These are phyloP conservation scores for Alentia gelatinosa DNA, from an alignment of 2,888 invertebrate genomes.

Conservation along the genomic window DNA sequence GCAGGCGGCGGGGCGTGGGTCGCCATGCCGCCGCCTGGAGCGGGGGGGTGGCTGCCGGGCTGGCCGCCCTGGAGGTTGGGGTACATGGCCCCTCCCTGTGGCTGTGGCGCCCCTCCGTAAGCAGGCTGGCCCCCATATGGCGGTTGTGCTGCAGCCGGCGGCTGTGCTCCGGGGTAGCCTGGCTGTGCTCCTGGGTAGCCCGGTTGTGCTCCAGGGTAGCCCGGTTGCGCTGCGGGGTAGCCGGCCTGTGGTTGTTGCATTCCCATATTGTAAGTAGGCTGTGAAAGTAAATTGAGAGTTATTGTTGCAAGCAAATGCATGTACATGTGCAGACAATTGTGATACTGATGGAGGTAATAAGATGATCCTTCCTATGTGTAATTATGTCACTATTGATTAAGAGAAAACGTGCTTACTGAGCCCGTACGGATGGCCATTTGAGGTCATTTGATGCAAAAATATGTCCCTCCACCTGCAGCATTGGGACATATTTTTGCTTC, in stretches of 20 bases:
- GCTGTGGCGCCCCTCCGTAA: background rate
- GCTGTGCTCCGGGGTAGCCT: background rate
- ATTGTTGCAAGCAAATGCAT: background rate
- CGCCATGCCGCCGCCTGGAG: background rate
- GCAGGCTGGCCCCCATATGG: background rate
- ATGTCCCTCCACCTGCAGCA: too few relatives aligned
- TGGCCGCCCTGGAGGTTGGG: background rate
- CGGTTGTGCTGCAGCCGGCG: background rate
- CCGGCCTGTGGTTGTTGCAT: slow-evolving; percentile 35
- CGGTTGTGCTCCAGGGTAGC: slow-evolving; percentile 9
- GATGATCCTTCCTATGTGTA: too few relatives aligned
- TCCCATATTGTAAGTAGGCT: background rate
- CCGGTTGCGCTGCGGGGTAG: background rate
- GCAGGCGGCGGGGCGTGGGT: background rate
- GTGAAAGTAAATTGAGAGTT: background rate
- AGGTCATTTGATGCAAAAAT: too few relatives aligned
- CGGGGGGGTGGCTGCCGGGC: background rate
- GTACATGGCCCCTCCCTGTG: background rate
- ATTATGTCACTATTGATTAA: too few relatives aligned
- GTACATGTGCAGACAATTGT: too few relatives aligned
- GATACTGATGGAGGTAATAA: too few relatives aligned
- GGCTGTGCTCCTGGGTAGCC: background rate
- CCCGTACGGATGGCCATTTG: too few relatives aligned
- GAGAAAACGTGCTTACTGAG: too few relatives aligned
- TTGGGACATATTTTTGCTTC: too few relatives aligned